Percentiles rank a stretch among this genome's conserved stretches.
phyloP scores from a whole-genome alignment of 2,113 vertebrate species.

The Salminus brasiliensis region DNA sequence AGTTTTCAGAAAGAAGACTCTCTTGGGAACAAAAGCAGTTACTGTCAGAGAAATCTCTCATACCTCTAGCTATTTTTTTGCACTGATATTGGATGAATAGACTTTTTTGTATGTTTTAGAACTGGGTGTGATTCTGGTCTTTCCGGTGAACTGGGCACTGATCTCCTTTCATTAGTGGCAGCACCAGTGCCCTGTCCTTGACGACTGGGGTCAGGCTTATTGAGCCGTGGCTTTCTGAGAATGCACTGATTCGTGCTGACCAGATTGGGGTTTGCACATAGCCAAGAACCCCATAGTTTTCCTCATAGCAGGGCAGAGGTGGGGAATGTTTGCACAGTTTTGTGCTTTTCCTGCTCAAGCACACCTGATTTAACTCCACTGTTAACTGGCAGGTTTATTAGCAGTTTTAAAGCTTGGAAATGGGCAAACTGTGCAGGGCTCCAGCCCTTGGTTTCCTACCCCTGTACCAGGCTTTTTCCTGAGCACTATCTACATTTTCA shows the following conservation, averaged over 20 bases:
- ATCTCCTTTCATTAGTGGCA: not conserved
- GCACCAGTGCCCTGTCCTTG: not conserved
- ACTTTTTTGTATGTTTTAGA: not conserved
- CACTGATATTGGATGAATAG: not conserved
- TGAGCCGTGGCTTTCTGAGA: not conserved
- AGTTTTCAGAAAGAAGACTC: not conserved
- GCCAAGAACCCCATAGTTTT: not conserved
- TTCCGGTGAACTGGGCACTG: not conserved
- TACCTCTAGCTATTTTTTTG: not conserved
- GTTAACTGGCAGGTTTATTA: too few relatives aligned
- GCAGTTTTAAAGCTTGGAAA: too few relatives aligned
- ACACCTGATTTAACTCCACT: too few relatives aligned
- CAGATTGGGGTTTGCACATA: constrained; percentile 21
- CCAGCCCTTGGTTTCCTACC: too few relatives aligned
- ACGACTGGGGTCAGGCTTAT: not conserved
- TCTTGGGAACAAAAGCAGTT: not conserved
- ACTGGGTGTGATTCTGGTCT: not conserved
- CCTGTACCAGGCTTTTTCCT: too few relatives aligned
- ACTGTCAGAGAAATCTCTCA: not conserved
- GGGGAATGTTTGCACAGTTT: too few relatives aligned
- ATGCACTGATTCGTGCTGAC: not conserved
- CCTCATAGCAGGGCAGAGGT: too few relatives aligned
- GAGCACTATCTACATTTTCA: too few relatives aligned
- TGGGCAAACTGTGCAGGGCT: too few relatives aligned
- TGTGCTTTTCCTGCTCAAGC: too few relatives aligned